phyloP scores from a whole-genome alignment of 2,888 invertebrate genomes.

The Tillus elongatus region DNA sequence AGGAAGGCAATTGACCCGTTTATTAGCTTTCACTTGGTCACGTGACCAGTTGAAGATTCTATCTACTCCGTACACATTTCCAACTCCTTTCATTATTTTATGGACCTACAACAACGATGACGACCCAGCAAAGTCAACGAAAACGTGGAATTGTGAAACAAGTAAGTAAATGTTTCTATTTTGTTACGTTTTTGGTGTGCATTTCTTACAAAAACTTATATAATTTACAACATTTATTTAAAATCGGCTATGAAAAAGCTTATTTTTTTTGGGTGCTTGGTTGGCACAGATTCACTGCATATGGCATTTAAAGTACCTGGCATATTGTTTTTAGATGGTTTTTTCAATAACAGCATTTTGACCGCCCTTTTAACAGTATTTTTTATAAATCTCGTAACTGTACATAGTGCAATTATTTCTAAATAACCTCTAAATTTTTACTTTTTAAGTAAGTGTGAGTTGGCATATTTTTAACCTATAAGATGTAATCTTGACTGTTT shows the following conservation, averaged over 20 bases:
- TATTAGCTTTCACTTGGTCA: too few species aligned
- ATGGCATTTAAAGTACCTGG: slow-evolving; percentile 6
- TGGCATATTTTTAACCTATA: slow-evolving; percentile 26
- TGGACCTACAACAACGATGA: slow-evolving; percentile 47
- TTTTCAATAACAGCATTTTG: too few species aligned
- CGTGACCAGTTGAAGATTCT: too few species aligned
- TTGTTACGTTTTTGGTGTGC: slow-evolving; percentile 5
- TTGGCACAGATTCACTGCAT: slow-evolving; percentile 71
- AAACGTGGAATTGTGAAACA: slow-evolving; percentile 54
- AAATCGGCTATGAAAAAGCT: neutral
- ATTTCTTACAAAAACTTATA: neutral
- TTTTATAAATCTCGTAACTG: too few species aligned
- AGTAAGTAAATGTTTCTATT: slow-evolving; percentile 39
- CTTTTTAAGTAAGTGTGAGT: slow-evolving; percentile 26
- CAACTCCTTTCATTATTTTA: slow-evolving; percentile 18
- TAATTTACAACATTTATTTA: neutral
- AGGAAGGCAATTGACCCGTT: too few species aligned
- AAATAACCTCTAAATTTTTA: too few species aligned
- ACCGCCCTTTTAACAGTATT: too few species aligned
- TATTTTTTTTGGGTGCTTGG: slow-evolving; percentile 26
- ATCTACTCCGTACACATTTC: neutral
- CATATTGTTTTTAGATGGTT: too few species aligned
- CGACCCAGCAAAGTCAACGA: slow-evolving; percentile 42
- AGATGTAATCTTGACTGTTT: slow-evolving; percentile 10
- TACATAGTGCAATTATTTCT: too few species aligned